Evolutionary conservation across 2,797 vertebrate genomes (phyloP).

Genomic region (Adrianichthys oophorus): DNA sequence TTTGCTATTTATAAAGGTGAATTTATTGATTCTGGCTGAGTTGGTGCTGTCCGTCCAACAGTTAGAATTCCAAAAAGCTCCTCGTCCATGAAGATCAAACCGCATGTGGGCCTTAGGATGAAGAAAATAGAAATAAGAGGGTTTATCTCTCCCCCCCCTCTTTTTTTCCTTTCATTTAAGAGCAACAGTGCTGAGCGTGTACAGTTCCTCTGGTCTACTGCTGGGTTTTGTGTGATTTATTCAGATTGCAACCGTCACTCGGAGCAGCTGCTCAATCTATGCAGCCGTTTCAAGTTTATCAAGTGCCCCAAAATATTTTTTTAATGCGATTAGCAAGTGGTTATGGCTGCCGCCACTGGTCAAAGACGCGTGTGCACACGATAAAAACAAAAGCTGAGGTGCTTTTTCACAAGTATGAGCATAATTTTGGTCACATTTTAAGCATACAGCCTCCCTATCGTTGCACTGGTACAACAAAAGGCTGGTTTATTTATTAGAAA

Average conservation of each 20-base stretch:
- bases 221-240: slow-evolving; percentile 31
- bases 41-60: slow-evolving; percentile 6
- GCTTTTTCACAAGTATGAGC: slow-evolving; percentile 10
- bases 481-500: too few species aligned
- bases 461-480: neutral
- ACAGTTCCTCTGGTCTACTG: slow-evolving; percentile 25
- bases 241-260: too few species aligned
- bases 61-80: slow-evolving; percentile 9
- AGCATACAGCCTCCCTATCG: slow-evolving; percentile 18
- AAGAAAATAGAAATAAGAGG: slow-evolving; percentile 13
- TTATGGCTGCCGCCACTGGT: slow-evolving; percentile 42
- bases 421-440: slow-evolving; percentile 34
- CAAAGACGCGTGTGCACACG: slow-evolving; percentile 14
- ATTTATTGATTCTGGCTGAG: slow-evolving; percentile 16
- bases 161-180: neutral
- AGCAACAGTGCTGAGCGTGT: slow-evolving; percentile 11
- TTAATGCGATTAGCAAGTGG: slow-evolving; percentile 57
- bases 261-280: neutral
- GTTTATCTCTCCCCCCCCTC: slow-evolving; percentile 9
- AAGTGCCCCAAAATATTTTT: slow-evolving; percentile 60
- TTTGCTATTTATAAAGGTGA: slow-evolving; percentile 15
- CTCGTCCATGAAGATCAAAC: slow-evolving; percentile 9
- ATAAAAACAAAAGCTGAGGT: slow-evolving; percentile 7
- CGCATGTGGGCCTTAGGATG: slow-evolving; percentile 7
- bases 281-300: slow-evolving; percentile 42